A percentile compares a stretch with the other conserved stretches of the same genome.
Evolutionary conservation across 2,888 invertebrate species (phyloP).

Genomic region (Heliothis peltigera): DNA sequence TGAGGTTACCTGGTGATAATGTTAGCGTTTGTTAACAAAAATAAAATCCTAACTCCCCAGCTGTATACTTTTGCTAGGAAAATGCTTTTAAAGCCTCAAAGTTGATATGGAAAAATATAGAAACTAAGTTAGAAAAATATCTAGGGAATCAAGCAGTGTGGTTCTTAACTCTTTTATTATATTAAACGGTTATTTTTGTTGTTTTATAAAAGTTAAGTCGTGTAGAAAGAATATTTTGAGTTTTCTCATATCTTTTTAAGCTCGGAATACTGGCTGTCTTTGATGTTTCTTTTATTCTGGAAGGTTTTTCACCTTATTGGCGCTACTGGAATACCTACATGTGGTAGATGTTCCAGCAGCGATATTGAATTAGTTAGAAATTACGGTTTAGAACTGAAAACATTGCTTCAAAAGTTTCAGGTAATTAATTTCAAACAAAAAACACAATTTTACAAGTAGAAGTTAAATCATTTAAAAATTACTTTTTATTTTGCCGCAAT

Average conservation of each 20-base stretch:
- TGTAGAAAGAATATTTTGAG: background rate
- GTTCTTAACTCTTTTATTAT: background rate
- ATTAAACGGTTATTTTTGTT: background rate
- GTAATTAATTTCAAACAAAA: slow-evolving; percentile 15
- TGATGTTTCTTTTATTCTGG: too few species aligned
- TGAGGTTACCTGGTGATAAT: slow-evolving; percentile 12
- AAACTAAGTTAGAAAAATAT: background rate
- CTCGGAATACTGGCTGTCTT: too few species aligned
- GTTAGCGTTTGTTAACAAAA: slow-evolving; percentile 9
- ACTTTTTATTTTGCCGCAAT: slow-evolving; percentile 42
- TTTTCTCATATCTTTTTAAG: background rate
- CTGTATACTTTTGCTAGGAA: slow-evolving; percentile 7
- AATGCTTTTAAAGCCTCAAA: slow-evolving; percentile 13
- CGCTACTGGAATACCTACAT: too few species aligned
- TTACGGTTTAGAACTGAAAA: too few species aligned
- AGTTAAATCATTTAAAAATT: slow-evolving; percentile 24
- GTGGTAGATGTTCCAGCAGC: too few species aligned
- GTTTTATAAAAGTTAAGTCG: background rate
- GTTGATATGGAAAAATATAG: slow-evolving; percentile 4
- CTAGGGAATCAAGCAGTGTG: slow-evolving; percentile 8
- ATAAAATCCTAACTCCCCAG: slow-evolving; percentile 14
- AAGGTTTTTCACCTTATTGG: too few species aligned
- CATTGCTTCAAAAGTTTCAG: background rate
- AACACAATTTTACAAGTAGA: slow-evolving; percentile 16
- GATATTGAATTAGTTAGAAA: too few species aligned